These are phyloP conservation scores for Molossus alvarezi DNA, from an alignment of 2,797 vertebrate genomes.

Conservation along the genomic window DNA sequence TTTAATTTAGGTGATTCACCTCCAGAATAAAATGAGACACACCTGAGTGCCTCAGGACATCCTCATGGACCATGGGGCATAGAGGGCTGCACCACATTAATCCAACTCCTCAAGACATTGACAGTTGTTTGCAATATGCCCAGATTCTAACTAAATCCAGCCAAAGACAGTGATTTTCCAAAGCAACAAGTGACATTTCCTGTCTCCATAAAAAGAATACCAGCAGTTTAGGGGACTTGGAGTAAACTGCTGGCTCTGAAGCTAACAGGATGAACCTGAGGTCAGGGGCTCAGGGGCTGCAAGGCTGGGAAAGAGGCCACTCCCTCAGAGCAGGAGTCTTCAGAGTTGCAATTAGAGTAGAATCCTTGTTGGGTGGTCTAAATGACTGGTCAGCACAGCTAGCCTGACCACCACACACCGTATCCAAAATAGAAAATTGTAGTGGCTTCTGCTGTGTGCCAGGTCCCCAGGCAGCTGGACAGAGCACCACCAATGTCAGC, in stretches of 20 bases:
- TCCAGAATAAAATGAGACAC: neutral
- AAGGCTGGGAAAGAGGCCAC: neutral
- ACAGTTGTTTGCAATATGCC: neutral
- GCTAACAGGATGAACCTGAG: neutral
- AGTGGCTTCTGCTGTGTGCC: conserved; percentile 79
- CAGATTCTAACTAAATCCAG: conserved; percentile 49
- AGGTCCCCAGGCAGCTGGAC: conserved; percentile 70
- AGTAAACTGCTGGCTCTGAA: conserved; percentile 75
- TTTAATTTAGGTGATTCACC: conserved; percentile 34
- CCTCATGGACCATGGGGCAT: neutral
- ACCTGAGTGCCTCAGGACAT: fast-evolving
- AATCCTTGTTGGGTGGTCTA: conserved; percentile 64
- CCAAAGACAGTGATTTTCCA: conserved; percentile 80
- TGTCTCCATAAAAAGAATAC: conserved; percentile 83
- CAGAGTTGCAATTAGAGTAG: conserved; percentile 72
- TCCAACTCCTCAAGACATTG: conserved; percentile 25
- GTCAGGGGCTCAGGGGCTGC: neutral
- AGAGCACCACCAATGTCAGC: conserved; percentile 73
- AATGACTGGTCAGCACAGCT: conserved; percentile 75
- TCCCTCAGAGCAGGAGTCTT: neutral
- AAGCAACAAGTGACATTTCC: conserved; percentile 84
- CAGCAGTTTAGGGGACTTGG: conserved; percentile 11
- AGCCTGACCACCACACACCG: conserved; percentile 73
- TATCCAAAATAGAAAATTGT: conserved; percentile 85
- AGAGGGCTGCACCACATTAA: neutral